A percentile compares a stretch with the other conserved stretches of the same genome.
Conservation (phyloP, 2,888 invertebrate species). For the Nyleta sp. region DNA sequence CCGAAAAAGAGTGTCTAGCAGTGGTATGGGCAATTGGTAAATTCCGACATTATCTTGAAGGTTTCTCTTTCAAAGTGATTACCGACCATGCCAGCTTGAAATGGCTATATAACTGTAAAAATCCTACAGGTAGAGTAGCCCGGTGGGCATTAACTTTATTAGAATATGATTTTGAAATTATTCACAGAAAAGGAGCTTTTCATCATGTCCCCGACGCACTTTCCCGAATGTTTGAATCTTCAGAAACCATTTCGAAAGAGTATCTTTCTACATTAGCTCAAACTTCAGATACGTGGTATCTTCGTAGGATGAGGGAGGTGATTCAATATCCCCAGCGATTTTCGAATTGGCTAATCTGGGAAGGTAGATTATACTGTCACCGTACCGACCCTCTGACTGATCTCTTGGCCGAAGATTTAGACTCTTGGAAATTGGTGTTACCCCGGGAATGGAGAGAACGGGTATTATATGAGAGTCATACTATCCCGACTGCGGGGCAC, state of each 20-base stretch:
- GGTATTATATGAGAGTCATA: background rate
- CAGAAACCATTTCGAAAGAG: background rate
- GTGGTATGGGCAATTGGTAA: constrained; percentile 62
- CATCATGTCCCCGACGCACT: constrained; percentile 21
- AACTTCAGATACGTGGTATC: background rate
- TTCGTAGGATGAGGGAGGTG: background rate
- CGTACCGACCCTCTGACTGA: background rate
- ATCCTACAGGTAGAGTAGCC: constrained; percentile 63
- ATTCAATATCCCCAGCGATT: background rate
- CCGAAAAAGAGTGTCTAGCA: constrained; percentile 68
- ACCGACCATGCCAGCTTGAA: constrained; percentile 67
- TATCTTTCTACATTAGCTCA: background rate
- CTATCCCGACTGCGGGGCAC: constrained; percentile 8
- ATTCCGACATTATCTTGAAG: constrained; percentile 65
- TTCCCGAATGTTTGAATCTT: background rate
- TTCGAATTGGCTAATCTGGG: background rate
- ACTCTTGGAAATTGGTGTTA: constrained; percentile 9
- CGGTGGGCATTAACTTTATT: constrained; percentile 9
- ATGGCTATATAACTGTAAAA: constrained; percentile 63
- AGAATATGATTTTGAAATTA: background rate
- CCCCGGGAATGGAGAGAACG: background rate
- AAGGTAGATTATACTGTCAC: background rate
- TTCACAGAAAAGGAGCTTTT: background rate
- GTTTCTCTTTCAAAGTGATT: constrained; percentile 60
- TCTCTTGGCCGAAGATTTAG: background rate